phyloP scores from a whole-genome alignment of 2,113 vertebrate species.

The Otis tarda region DNA sequence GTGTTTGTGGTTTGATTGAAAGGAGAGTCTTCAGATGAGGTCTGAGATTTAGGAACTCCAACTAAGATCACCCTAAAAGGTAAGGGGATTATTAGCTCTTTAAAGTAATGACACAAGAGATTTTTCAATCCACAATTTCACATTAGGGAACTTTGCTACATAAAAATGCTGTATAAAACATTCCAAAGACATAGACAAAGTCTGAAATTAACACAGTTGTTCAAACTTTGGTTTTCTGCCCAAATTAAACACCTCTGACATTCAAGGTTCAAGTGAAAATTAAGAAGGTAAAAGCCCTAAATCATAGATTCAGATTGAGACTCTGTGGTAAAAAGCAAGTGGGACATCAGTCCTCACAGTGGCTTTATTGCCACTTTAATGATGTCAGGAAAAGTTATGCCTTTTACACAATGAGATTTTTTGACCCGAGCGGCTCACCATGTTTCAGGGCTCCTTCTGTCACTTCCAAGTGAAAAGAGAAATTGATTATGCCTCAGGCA shows the following conservation, averaged over 20 bases:
- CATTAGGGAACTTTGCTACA: neutral
- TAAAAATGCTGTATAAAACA: neutral
- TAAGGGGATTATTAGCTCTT: neutral
- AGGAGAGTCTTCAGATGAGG: neutral
- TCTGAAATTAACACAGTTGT: neutral
- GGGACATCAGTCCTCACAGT: neutral
- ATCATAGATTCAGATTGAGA: neutral
- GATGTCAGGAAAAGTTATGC: neutral
- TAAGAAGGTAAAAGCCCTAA: neutral
- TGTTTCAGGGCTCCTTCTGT: neutral
- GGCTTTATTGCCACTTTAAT: neutral
- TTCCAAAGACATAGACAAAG: neutral
- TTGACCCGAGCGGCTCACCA: neutral
- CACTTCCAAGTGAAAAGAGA: neutral
- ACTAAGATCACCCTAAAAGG: neutral
- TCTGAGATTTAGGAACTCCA: neutral
- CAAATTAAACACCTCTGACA: neutral
- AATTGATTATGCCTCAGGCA: neutral
- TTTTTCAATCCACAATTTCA: neutral
- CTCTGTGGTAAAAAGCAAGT: neutral
- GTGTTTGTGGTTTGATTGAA: neutral
- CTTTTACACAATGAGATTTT: fast-evolving
- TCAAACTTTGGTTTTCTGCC: neutral
- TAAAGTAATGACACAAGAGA: neutral
- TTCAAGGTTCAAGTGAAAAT: neutral